Evolutionary conservation across 2,797 vertebrate genomes (phyloP).

Genomic region (Esox masquinongy): DNA sequence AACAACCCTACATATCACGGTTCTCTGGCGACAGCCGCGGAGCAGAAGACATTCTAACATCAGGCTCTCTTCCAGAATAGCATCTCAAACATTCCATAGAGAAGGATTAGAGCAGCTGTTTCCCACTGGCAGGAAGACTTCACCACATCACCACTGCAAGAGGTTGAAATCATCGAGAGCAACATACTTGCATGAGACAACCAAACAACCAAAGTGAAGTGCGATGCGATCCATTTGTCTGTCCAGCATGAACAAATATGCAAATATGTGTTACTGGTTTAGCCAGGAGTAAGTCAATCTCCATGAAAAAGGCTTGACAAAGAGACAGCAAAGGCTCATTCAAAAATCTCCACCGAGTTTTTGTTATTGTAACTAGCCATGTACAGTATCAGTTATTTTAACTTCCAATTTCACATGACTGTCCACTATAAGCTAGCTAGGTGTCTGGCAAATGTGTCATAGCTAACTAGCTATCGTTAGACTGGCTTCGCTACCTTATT

Average conservation of each 20-base stretch:
- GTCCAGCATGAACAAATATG: not conserved
- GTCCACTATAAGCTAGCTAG: too few species aligned
- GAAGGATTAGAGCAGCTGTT: not conserved
- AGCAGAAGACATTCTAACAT: not conserved
- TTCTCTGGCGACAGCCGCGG: not conserved
- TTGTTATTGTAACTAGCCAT: too few species aligned
- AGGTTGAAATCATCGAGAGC: not conserved
- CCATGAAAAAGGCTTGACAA: too few species aligned
- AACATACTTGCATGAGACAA: not conserved
- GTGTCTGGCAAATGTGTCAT: too few species aligned
- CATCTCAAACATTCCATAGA: not conserved
- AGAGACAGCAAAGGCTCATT: too few species aligned
- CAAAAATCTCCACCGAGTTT: too few species aligned
- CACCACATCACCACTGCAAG: not conserved
- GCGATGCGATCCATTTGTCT: not conserved
- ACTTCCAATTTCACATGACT: too few species aligned
- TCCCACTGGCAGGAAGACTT: not conserved
- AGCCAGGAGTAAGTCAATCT: not conserved
- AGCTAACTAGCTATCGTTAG: too few species aligned
- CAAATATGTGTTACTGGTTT: not conserved
- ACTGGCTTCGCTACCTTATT: too few species aligned
- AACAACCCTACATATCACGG: not conserved
- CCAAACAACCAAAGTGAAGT: not conserved
- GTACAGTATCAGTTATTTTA: too few species aligned
- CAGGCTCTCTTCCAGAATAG: not conserved